Evolutionary conservation across 2,797 vertebrate genomes (phyloP).

Genomic region (Notamacropus eugenii): DNA sequence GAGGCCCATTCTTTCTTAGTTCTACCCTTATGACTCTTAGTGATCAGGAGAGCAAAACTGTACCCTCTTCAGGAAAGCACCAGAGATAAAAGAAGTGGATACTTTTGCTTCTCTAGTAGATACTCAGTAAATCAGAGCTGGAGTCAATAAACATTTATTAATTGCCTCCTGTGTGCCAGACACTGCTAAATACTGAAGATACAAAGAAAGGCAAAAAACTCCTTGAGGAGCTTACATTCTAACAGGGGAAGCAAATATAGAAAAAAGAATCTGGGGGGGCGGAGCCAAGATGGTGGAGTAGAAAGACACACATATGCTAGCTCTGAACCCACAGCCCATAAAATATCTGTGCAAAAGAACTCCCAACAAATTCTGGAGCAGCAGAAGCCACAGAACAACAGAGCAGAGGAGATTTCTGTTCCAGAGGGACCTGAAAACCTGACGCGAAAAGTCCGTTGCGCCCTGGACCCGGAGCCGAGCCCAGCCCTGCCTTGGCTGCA

Average conservation of each 20-base stretch:
- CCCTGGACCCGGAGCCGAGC: too few species aligned
- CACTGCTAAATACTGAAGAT: background rate
- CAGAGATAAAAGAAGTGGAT: background rate
- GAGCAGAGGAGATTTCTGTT: too few species aligned
- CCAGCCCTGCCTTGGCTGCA: too few species aligned
- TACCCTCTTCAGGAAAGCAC: background rate
- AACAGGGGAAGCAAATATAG: background rate
- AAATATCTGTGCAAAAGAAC: too few species aligned
- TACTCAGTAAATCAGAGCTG: background rate
- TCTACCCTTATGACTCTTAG: background rate
- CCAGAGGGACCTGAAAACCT: too few species aligned
- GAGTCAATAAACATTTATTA: background rate
- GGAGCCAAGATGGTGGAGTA: too few species aligned
- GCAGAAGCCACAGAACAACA: too few species aligned
- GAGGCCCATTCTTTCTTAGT: background rate
- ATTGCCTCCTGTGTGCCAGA: background rate
- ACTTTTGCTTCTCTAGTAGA: background rate
- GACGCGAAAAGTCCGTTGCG: too few species aligned
- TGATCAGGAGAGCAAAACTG: background rate
- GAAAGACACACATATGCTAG: too few species aligned
- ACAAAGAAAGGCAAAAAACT: background rate
- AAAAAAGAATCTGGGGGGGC: background rate
- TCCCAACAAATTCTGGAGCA: too few species aligned
- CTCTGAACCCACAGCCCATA: too few species aligned
- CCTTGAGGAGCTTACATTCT: background rate